Conservation (phyloP, 2,888 invertebrate genomes). For the Archaeoteleia sp. region DNA sequence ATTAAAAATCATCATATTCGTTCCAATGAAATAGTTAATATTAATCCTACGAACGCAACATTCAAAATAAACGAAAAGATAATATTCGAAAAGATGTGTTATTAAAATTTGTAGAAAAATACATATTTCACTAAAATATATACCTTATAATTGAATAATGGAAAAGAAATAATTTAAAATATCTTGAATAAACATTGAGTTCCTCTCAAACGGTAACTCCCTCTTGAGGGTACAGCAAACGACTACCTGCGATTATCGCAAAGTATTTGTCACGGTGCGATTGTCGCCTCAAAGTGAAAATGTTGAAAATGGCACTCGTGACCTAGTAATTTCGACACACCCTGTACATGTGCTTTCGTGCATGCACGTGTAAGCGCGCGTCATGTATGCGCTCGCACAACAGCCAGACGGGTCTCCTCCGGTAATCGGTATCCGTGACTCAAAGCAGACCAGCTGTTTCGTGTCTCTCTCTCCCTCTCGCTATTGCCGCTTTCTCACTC, state of each 20-base stretch:
- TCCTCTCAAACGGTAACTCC: too few relatives aligned
- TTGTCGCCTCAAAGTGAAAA: slow-evolving; percentile 43
- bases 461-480: slow-evolving; percentile 56
- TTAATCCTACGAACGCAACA: too few relatives aligned
- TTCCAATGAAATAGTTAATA: too few relatives aligned
- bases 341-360: slow-evolving; percentile 41
- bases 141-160: too few relatives aligned
- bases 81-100: too few relatives aligned
- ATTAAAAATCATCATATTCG: too few relatives aligned
- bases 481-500: slow-evolving; percentile 32
- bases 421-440: slow-evolving; percentile 52
- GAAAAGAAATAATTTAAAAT: too few relatives aligned
- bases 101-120: too few relatives aligned
- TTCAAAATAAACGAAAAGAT: too few relatives aligned
- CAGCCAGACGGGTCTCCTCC: slow-evolving; percentile 55
- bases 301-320: slow-evolving; percentile 35
- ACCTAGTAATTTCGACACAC: slow-evolving; percentile 49
- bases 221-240: too few relatives aligned
- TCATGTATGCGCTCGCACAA: slow-evolving; percentile 36
- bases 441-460: slow-evolving; percentile 65
- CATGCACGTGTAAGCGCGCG: slow-evolving; percentile 24
- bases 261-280: neutral
- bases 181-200: too few relatives aligned
- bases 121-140: too few relatives aligned
- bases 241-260: neutral